Evolutionary conservation across 2,888 invertebrate species (phyloP).

Genomic region (Ornithoptera priamus): DNA sequence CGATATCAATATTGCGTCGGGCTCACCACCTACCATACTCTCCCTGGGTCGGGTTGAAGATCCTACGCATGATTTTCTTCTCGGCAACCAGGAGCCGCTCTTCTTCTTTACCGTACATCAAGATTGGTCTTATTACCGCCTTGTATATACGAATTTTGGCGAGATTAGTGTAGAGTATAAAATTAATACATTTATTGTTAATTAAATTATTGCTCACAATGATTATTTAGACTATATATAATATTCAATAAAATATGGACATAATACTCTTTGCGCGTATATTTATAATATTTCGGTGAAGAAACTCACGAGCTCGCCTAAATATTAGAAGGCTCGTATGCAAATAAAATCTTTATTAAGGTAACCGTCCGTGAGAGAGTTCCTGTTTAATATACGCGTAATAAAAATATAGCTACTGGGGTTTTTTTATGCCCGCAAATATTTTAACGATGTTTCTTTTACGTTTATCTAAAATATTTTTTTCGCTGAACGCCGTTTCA

Average conservation of each 20-base stretch:
- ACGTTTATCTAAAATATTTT: background rate
- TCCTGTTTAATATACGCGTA: slow-evolving; percentile 16
- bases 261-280: background rate
- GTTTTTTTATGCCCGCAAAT: slow-evolving; percentile 2
- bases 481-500: background rate
- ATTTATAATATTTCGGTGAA: background rate
- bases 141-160: no score
- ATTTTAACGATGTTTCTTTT: background rate
- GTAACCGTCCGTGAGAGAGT: slow-evolving; percentile 11
- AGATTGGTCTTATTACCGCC: no score
- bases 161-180: no score
- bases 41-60: no score
- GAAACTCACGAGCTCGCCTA: slow-evolving; percentile 6
- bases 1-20: no score
- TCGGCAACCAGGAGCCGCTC: no score
- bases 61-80: no score
- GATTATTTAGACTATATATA: background rate
- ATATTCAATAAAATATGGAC: background rate
- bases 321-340: slow-evolving; percentile 15
- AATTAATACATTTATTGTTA: no score
- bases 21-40: no score
- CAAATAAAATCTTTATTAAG: slow-evolving; percentile 24
- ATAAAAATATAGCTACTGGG: slow-evolving; percentile 17
- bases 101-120: no score
- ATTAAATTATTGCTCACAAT: no score